Percentiles rank a stretch among this genome's conserved stretches.
Conservation (phyloP, 2,797 vertebrate species). For the Muscicapa striata region DNA sequence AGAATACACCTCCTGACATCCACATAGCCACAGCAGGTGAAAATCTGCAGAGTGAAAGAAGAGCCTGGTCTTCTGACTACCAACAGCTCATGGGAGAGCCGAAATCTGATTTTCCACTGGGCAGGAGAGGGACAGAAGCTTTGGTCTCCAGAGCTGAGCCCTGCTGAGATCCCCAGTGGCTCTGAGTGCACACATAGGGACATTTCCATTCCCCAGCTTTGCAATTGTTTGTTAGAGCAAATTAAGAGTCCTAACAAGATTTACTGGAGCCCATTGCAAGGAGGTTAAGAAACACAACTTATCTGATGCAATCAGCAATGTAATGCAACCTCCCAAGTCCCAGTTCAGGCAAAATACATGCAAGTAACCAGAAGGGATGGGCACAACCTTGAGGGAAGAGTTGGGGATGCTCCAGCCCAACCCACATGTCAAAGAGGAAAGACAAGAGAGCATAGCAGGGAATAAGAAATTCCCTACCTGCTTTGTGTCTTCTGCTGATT, state of each 20-base stretch:
- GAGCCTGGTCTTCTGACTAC: neutral
- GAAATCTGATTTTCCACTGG: neutral
- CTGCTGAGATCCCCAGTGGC: neutral
- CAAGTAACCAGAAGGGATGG: neutral
- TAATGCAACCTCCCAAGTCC: neutral
- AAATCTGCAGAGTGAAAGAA: neutral
- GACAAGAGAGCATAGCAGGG: neutral
- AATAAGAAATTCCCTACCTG: neutral
- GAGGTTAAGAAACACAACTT: neutral
- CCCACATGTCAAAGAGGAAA: rapidly evolving
- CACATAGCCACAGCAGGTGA: neutral
- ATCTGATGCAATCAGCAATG: neutral
- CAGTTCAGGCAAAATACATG: neutral
- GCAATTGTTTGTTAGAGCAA: conserved; percentile 24
- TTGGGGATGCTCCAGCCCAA: neutral
- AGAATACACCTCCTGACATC: neutral
- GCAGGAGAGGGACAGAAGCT: neutral
- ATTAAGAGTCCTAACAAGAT: conserved; percentile 24
- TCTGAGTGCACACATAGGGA: neutral
- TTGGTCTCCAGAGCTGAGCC: neutral
- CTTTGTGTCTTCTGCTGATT: neutral
- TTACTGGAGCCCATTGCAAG: neutral
- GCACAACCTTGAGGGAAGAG: neutral
- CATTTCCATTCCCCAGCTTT: neutral
- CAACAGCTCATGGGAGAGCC: neutral